Base-by-base conservation (phyloP, 2,113 vertebrate species). In the Hyperoodon ampullatus region DNA sequence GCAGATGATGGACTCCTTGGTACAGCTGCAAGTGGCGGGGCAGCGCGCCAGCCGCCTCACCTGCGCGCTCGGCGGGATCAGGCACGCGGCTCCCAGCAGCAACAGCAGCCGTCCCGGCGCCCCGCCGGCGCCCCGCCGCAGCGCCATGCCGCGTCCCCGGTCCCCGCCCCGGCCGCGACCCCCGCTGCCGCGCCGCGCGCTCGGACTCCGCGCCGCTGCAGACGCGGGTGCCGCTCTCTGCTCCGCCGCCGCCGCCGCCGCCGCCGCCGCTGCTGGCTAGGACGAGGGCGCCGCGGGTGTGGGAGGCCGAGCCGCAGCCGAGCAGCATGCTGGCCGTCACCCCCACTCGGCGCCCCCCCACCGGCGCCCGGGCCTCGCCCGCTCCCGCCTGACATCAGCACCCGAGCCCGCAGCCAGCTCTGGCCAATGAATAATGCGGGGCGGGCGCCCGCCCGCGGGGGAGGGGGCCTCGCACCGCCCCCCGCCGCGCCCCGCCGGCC, bases 1-100 rank as follows among this genome's bases (percentile, higher is more conserved):
- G 98, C 99, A 99, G 53, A 99, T 99, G 98, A 99, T 99, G 78
- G 99, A 99, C 96, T 99, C 99, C 98, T 99, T 99, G 97, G 99
- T 99, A 98, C 99, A 99, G 99, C 99, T 99, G 99, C 99, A 99
- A 96, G 99, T 98, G 96, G 99, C 98, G 97, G 99, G 99, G 95
- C 99, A 99, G 98, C 98, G 99, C 97, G 93, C 84, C 97, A 97
- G 96, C 98, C 98, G 99, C 98, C 98, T 99, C 82, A 97, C 85
- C 95, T 98, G 98, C 86, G 89, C 98, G 93, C 97, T 92, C 85
- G 83, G 97, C 93, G 97, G 97, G 63, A 98, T 61, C 61, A 97
- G 93, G 50, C 97, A 97, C 82, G 97, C 93, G 77, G 97, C 88
- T 86, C 97, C 55, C 33, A 97, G 82, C 95, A 98, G 86, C 90